Evolutionary conservation across 2,888 invertebrate genomes (phyloP), one percentile per base, ranked within the genome.

Genomic region (Cetonia aurata): DNA sequence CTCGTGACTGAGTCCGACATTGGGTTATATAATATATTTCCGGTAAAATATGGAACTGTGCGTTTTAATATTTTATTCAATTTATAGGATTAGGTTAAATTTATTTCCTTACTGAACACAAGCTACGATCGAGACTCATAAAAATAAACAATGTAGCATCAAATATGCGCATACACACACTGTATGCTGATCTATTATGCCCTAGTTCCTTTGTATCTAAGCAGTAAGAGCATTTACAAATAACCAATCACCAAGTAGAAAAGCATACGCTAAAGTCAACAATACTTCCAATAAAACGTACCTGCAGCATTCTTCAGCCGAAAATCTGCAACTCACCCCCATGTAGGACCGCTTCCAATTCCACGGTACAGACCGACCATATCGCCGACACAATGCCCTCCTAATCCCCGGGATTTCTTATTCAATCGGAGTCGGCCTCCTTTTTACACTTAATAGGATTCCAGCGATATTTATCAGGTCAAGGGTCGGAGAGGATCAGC

Each of bases 381-480:
- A 60, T 60, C 46, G 60, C 46, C 46, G 13, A 46, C 60, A 60
- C 60, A 60, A 60, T 60, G 46, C 60, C 60, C 6, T 37, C 25
- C 37, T 60, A 60, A 48, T 60, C 60, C 44, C 31, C 9, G n/a
- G 48, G 60, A 60, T 60, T 46, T 46, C 46, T 60, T 33, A 60
- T 46, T 46, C 60, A 46, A 60, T 60, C 48, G 48, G 9, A 13
- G 31, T 10, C 56, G 31, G 31, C 33, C 60, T 46, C 60, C 37
- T 31, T 60, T 60, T 60, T 44, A 31, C 60, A 31, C 60, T 60
- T 60, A 60, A 60, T 60, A 60, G 60, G 48, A 46, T 60, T 46
- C 46, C 46, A 13, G 13, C 33, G 60, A 48, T 46, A 48, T 60
- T 60, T 60, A 60, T 46, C 48, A 46, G 60, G 60, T 60, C 60